phyloP scores from a whole-genome alignment of 1,140 invertebrate species.

The Marisa cornuarietis region DNA sequence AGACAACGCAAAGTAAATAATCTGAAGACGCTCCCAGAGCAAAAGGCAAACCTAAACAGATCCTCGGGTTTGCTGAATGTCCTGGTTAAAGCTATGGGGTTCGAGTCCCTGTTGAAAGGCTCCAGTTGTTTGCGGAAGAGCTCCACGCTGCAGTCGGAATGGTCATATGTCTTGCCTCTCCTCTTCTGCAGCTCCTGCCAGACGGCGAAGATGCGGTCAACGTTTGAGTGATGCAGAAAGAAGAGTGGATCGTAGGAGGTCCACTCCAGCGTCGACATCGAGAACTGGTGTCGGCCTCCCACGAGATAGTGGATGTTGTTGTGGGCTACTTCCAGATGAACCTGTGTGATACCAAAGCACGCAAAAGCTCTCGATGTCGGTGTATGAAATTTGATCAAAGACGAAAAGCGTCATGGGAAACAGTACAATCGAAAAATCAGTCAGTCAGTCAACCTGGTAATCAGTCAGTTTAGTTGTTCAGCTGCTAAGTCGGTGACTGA shows the following conservation, averaged over 20 bases:
- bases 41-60: slow-evolving; percentile 9
- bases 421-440: too few species aligned
- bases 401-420: too few species aligned
- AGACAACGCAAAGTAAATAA: not conserved
- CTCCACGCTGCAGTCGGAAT: slow-evolving; percentile 20
- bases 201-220: slow-evolving; percentile 29
- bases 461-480: too few species aligned
- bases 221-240: slow-evolving; percentile 33
- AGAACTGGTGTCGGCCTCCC: slow-evolving; percentile 25
- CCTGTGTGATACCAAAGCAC: slow-evolving; percentile 12
- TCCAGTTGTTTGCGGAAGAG: slow-evolving; percentile 17
- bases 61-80: slow-evolving; percentile 12
- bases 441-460: too few species aligned
- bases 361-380: not conserved
- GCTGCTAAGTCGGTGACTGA: too few species aligned
- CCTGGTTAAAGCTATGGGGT: slow-evolving; percentile 27
- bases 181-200: slow-evolving; percentile 28
- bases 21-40: not conserved
- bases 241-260: slow-evolving; percentile 37
- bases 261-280: slow-evolving; percentile 34
- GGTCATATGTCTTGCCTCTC: slow-evolving; percentile 8
- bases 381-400: too few species aligned
- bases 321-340: slow-evolving; percentile 36
- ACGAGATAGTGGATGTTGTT: slow-evolving; percentile 37
- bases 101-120: slow-evolving; percentile 28